Evolutionary conservation across 1,140 invertebrate genomes (phyloP).

Genomic region (Trichonephila clavata): DNA sequence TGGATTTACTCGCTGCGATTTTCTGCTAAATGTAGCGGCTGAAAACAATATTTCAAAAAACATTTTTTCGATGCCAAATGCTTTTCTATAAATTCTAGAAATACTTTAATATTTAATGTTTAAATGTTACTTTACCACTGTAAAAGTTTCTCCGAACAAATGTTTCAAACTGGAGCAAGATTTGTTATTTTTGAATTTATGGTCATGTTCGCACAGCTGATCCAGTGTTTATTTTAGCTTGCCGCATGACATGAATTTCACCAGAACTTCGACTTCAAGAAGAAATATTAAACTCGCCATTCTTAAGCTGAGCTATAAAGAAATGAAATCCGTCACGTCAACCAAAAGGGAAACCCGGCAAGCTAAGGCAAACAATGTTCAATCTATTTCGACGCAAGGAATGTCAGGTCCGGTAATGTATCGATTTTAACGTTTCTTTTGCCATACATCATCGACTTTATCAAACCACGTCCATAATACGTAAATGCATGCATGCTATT

Average conservation of each 20-base stretch:
- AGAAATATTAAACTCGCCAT: conserved; percentile 20
- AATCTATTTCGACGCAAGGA: conserved; percentile 53
- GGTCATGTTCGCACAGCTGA: background rate
- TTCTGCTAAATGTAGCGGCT: too few species aligned
- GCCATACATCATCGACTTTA: conserved; percentile 16
- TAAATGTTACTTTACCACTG: background rate
- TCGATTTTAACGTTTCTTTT: conserved; percentile 6
- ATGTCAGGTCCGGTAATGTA: background rate
- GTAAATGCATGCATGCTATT: background rate
- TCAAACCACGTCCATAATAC: background rate
- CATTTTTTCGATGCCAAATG: too few species aligned
- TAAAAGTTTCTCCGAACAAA: background rate
- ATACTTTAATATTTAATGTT: background rate
- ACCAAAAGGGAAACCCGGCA: background rate
- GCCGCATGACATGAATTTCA: conserved; percentile 1
- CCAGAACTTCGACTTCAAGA: background rate
- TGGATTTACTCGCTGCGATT: too few species aligned
- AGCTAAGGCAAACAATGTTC: conserved; percentile 23
- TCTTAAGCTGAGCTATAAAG: conserved; percentile 29
- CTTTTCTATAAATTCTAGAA: background rate
- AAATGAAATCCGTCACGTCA: conserved; percentile 22
- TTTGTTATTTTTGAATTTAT: conserved; percentile 2
- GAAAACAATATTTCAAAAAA: too few species aligned
- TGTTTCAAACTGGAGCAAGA: conserved; percentile 1
- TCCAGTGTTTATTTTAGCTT: conserved; percentile 20